Conservation (phyloP, 2,797 vertebrate species). For the Xenopus petersii region DNA sequence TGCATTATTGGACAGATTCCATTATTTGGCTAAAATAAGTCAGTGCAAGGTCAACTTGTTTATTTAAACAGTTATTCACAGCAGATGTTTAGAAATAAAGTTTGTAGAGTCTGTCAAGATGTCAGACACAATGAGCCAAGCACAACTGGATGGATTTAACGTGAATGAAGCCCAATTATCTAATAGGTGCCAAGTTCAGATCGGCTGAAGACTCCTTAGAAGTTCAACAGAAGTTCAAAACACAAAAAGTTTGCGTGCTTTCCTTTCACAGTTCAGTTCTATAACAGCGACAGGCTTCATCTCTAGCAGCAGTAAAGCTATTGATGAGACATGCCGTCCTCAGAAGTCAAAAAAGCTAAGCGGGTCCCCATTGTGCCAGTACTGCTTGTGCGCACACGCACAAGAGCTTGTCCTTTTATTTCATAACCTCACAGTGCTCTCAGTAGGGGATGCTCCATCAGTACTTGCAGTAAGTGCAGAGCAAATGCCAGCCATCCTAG, state of each 20-base stretch:
- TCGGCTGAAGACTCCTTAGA: slow-evolving; percentile 5
- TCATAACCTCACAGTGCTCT: slow-evolving; percentile 18
- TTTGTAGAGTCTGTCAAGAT: neutral
- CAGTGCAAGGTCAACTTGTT: too few species aligned
- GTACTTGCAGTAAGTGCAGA: slow-evolving; percentile 12
- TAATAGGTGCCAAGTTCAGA: slow-evolving; percentile 4
- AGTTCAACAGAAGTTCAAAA: slow-evolving; percentile 5
- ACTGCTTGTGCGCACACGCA: slow-evolving; percentile 37
- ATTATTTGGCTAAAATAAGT: too few species aligned
- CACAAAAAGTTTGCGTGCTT: neutral
- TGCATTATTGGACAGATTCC: too few species aligned
- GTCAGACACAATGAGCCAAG: slow-evolving; percentile 14
- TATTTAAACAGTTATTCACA: too few species aligned
- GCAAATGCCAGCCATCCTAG: slow-evolving; percentile 37
- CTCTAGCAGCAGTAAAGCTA: slow-evolving; percentile 26
- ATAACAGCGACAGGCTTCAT: slow-evolving; percentile 28
- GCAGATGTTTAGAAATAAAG: neutral
- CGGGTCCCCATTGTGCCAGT: slow-evolving; percentile 30
- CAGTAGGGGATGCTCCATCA: slow-evolving; percentile 42
- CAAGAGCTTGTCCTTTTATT: slow-evolving; percentile 39
- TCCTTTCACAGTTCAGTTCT: slow-evolving; percentile 30
- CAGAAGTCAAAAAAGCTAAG: slow-evolving; percentile 38
- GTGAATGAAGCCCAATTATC: neutral
- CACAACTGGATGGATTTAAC: neutral
- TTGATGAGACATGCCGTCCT: slow-evolving; percentile 30